Percentiles rank a stretch among this genome's conserved stretches.
These are phyloP conservation scores for Anthoscopus minutus DNA, from an alignment of 2,113 vertebrate genomes.

Conservation along the genomic window DNA sequence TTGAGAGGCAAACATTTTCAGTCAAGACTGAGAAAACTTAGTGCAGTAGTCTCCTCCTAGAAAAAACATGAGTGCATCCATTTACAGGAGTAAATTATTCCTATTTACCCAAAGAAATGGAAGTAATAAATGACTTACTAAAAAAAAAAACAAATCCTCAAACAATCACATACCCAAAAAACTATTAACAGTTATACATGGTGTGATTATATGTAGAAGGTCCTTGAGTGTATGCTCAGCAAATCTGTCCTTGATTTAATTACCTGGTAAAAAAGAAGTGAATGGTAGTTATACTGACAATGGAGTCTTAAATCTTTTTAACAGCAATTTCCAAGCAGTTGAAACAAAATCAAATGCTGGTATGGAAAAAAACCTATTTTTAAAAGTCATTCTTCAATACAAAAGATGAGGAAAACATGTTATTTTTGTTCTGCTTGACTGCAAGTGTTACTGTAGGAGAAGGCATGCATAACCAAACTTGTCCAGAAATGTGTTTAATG, in stretches of 20 bases:
- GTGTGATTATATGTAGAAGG: neutral
- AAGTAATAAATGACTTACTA: neutral
- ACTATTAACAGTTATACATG: neutral
- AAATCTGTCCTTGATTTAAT: neutral
- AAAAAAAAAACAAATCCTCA: neutral
- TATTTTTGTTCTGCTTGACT: conserved; percentile 38
- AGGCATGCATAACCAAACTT: conserved; percentile 10
- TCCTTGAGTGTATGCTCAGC: neutral
- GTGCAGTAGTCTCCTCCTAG: neutral
- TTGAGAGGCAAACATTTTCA: neutral
- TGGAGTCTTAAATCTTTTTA: neutral
- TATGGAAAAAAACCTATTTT: neutral
- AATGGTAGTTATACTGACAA: neutral
- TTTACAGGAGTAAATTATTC: neutral
- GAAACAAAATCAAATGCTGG: neutral
- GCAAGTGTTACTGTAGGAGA: neutral
- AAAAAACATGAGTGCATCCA: neutral
- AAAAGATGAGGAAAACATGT: neutral
- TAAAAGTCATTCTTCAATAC: neutral
- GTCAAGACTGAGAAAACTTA: neutral
- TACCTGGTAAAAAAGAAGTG: neutral
- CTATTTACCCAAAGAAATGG: neutral
- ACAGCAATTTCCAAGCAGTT: neutral
- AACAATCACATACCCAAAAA: neutral
- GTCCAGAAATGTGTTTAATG: neutral